A percentile compares a stretch with the other conserved stretches of the same genome.
phyloP scores from a whole-genome alignment of 2,797 vertebrate genomes.

The Muscicapa comitata region DNA sequence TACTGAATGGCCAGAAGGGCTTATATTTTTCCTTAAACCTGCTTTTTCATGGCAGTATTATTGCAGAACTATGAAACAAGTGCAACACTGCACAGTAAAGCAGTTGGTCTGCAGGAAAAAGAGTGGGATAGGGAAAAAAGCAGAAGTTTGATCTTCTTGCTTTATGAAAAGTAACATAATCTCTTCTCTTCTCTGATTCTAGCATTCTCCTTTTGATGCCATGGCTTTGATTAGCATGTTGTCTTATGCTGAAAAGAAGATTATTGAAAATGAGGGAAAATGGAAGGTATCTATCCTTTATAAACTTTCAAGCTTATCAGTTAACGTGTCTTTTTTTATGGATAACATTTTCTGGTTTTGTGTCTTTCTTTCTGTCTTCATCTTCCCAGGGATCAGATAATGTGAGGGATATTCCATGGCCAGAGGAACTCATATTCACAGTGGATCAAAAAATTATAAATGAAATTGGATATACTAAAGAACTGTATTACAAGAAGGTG shows the following conservation, averaged over 20 bases:
- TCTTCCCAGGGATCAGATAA: conserved; percentile 79
- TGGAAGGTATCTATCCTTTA: conserved; percentile 86
- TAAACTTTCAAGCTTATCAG: neutral
- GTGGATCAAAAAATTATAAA: conserved; percentile 79
- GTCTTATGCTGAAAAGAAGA: conserved; percentile 80
- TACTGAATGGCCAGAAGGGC: neutral
- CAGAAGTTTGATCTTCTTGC: neutral
- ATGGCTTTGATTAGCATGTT: conserved; percentile 87
- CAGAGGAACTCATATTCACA: conserved; percentile 89
- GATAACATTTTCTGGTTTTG: neutral
- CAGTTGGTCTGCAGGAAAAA: neutral
- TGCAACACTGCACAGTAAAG: neutral
- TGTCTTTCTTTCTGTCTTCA: neutral
- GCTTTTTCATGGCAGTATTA: neutral
- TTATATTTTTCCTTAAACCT: neutral
- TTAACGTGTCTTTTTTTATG: neutral
- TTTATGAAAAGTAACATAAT: neutral
- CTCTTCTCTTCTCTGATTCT: conserved; percentile 46
- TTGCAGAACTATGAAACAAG: neutral
- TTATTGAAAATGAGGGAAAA: conserved; percentile 82
- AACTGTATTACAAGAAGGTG: conserved; percentile 82
- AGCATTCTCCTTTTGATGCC: conserved; percentile 93
- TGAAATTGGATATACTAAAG: conserved; percentile 81
- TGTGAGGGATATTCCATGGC: conserved; percentile 77
- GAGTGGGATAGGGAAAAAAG: neutral